Evolutionary conservation across 2,888 invertebrate genomes (phyloP).

Genomic region (Rosalia funebris): DNA sequence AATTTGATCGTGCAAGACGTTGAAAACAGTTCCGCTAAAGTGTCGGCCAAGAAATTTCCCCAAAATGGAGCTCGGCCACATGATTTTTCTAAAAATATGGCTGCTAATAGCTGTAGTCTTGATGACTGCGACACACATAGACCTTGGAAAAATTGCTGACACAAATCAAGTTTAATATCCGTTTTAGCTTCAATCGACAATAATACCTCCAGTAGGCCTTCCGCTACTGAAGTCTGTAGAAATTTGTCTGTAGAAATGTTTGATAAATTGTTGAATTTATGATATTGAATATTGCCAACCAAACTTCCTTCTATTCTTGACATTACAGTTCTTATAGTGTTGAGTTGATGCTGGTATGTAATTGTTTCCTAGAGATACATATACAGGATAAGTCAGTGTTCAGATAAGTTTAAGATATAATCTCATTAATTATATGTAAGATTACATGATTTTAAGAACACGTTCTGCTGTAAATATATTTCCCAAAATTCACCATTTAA

Average conservation of each 20-base stretch:
- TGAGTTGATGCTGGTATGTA: conserved; percentile 88
- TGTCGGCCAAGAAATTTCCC: conserved; percentile 89
- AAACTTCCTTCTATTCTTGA: conserved; percentile 73
- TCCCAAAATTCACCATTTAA: too few species aligned
- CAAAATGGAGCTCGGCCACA: conserved; percentile 72
- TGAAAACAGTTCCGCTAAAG: conserved; percentile 81
- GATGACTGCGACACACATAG: conserved; percentile 83
- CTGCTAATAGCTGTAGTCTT: conserved; percentile 80
- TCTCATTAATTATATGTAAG: too few species aligned
- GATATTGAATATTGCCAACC: conserved; percentile 23
- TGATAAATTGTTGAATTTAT: conserved; percentile 53
- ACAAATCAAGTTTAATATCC: conserved; percentile 62
- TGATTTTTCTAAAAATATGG: conserved; percentile 77
- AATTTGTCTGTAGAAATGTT: conserved; percentile 85
- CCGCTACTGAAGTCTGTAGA: conserved; percentile 81
- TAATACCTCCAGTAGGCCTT: conserved; percentile 83
- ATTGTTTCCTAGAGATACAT: conserved; percentile 84
- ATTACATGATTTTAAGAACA: too few species aligned
- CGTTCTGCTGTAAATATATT: too few species aligned
- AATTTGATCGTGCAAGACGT: conserved; percentile 81
- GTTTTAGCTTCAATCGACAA: conserved; percentile 63
- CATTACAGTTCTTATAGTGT: conserved; percentile 82
- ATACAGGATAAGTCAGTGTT: not conserved
- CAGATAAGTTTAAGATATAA: not conserved
- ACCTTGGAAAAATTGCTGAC: conserved; percentile 76